Evolutionary conservation across 2,113 vertebrate genomes (phyloP), one percentile per base, ranked within the genome.

Genomic region (Trichomycterus rosablanca): DNA sequence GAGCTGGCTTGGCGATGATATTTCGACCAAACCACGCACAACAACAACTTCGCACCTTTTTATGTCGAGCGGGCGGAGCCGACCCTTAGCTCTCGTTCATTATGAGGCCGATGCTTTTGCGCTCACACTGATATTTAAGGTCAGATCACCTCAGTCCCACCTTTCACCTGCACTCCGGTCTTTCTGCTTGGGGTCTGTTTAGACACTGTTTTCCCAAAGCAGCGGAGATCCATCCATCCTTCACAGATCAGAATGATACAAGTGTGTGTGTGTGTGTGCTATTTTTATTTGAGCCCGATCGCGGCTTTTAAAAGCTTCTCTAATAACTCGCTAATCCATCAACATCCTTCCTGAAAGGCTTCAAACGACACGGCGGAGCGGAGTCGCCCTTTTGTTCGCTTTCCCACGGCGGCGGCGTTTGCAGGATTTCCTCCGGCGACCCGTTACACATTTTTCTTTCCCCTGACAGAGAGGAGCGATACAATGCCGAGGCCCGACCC

Each of bases 191-290:
- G 24, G 61, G 40, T n/a, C n/a, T n/a, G n/a, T n/a, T n/a, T n/a
- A n/a, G 55, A n/a, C 42, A 19, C 16, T 6, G 24, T 7, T 16
- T 0, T 30, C 43, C 24, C 15, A 35, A 8, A 12, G 9, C 9
- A 11, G 34, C 9, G 34, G 9, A 35, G 34, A 35, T 5, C 5
- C 9, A 35, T 35, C 9, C 34, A 35, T 35, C 2, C 55, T 11
- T 9, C 35, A 78, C 84, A 76, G 70, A 73, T 62, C 76, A 79
- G 80, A 72, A 82, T 8, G 34, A 8, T 4, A 74, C 70, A 80
- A 73, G 66, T 10, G 44, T 46, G 34, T 12, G 14, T 35, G 9
- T 35, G 2, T 12, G 14, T 11, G 4, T 35, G 34, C 1, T 11
- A 37, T 9, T 7, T 53, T 34, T 20, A 12, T 12, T 43, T 43